Conservation (phyloP, 1,140 invertebrate genomes). For the Bathynomus jamesi region DNA sequence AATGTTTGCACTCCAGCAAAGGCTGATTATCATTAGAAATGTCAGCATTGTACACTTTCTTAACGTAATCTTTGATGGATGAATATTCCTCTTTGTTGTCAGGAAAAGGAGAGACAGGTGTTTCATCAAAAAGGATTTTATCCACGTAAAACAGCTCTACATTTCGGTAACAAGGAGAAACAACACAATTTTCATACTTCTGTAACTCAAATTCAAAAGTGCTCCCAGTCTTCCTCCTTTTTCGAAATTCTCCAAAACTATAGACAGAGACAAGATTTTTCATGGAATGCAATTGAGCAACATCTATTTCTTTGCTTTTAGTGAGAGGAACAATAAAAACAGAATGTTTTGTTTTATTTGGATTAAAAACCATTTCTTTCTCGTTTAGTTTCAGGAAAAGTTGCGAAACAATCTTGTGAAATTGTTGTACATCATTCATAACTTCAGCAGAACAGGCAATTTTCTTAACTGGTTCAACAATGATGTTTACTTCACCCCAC, state of each 20-base stretch:
- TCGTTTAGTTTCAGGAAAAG: constrained; percentile 9
- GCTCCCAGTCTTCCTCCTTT: not conserved
- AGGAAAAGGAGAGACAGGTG: constrained; percentile 10
- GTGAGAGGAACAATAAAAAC: constrained; percentile 6
- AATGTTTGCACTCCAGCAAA: constrained; percentile 19
- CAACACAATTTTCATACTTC: constrained; percentile 18
- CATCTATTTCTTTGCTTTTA: not conserved
- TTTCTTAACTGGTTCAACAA: constrained; percentile 4
- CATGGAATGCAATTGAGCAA: too few species aligned
- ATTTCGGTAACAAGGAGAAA: constrained; percentile 17
- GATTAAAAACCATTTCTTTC: constrained; percentile 8
- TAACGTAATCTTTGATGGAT: constrained; percentile 19
- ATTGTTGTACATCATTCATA: constrained; percentile 16
- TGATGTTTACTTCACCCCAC: constrained; percentile 22
- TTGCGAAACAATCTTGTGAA: constrained; percentile 24
- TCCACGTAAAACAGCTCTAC: constrained; percentile 13
- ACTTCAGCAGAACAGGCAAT: not conserved
- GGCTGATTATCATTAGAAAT: constrained; percentile 16
- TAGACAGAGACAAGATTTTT: too few species aligned
- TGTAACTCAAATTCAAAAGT: not conserved
- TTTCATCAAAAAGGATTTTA: constrained; percentile 13
- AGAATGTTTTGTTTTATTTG: not conserved
- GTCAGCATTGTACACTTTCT: not conserved
- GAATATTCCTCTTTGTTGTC: not conserved
- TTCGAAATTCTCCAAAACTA: too few species aligned